phyloP scores from a whole-genome alignment of 2,888 invertebrate species.

The Sabatieria punctata region DNA sequence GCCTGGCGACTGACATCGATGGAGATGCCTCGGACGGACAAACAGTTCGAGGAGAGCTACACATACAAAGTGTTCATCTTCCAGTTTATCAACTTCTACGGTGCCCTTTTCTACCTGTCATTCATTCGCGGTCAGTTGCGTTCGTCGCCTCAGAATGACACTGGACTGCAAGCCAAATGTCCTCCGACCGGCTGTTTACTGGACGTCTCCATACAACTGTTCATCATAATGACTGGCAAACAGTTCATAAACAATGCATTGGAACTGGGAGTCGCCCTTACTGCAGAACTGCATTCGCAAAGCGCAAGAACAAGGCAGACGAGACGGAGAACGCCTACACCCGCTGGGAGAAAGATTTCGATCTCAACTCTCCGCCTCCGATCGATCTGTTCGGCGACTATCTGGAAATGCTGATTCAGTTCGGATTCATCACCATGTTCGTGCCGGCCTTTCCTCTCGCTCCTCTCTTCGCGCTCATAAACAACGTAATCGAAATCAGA shows the following conservation, averaged over 20 bases:
- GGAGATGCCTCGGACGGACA: constrained; percentile 54
- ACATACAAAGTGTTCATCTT: constrained; percentile 78
- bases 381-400: constrained; percentile 71
- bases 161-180: constrained; percentile 44
- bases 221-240: constrained; percentile 85
- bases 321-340: constrained; percentile 17
- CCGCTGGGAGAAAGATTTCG: constrained; percentile 72
- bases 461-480: constrained; percentile 68
- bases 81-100: constrained; percentile 86
- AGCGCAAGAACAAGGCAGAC: not conserved
- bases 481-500: constrained; percentile 82
- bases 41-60: constrained; percentile 77
- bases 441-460: constrained; percentile 89
- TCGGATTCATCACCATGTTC: constrained; percentile 88
- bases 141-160: not conserved
- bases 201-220: constrained; percentile 74
- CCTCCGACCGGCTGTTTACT: constrained; percentile 74
- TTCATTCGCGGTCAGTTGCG: constrained; percentile 45
- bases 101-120: constrained; percentile 88
- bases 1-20: not conserved
- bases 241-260: constrained; percentile 71
- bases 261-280: constrained; percentile 65
- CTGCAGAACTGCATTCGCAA: constrained; percentile 15
- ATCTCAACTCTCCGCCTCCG: constrained; percentile 62
- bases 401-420: constrained; percentile 87